phyloP scores from a whole-genome alignment of 2,888 invertebrate species.

The Hydriomena furcata region DNA sequence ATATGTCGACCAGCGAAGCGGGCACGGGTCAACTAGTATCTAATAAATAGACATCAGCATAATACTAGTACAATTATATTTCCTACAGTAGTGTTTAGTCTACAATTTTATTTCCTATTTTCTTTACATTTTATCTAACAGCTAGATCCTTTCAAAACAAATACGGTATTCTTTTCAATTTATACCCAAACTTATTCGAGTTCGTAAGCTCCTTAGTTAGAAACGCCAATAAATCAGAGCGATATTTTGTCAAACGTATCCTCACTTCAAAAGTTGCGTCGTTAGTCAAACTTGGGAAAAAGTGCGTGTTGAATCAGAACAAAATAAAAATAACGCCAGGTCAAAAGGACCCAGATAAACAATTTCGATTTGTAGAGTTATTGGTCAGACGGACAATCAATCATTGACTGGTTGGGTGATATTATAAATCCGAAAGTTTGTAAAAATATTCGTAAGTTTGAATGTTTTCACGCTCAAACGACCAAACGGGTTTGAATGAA shows the following conservation, averaged over 20 bases:
- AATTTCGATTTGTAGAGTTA: not conserved
- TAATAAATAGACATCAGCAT: too few relatives aligned
- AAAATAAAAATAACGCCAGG: conserved; percentile 15
- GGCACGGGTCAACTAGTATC: too few relatives aligned
- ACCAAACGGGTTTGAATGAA: too few relatives aligned
- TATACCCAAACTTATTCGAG: not conserved
- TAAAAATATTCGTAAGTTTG: too few relatives aligned
- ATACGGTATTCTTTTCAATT: conserved; percentile 6
- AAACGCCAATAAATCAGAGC: conserved; percentile 20
- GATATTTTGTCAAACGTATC: conserved; percentile 22
- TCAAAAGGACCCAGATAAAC: conserved; percentile 1
- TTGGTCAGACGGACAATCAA: not conserved
- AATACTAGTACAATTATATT: too few relatives aligned
- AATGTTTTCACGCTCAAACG: too few relatives aligned
- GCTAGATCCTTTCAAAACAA: not conserved
- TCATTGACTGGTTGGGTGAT: too few relatives aligned
- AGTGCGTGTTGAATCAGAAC: conserved; percentile 17
- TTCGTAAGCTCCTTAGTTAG: conserved; percentile 15
- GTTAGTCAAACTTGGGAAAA: conserved; percentile 20
- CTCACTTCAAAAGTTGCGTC: conserved; percentile 21
- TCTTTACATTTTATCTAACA: not conserved
- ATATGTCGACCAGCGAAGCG: too few relatives aligned
- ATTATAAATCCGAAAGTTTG: too few relatives aligned
- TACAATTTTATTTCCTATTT: too few relatives aligned
- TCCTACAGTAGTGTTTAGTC: too few relatives aligned